phyloP scores from a whole-genome alignment of 2,113 vertebrate genomes.

The Balaeniceps rex region DNA sequence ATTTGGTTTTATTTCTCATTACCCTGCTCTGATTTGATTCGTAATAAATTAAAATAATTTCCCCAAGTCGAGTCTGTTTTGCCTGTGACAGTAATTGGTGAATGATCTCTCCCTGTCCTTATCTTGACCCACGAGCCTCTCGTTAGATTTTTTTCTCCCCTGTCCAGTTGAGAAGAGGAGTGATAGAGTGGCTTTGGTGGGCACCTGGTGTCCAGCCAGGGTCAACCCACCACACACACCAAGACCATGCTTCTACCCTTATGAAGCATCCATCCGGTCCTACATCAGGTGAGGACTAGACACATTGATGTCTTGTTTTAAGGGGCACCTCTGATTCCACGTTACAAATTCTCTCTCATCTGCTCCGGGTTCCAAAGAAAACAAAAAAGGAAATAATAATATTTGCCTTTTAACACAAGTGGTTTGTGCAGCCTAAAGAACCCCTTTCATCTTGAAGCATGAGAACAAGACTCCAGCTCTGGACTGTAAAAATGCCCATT shows the following conservation, averaged over 20 bases:
- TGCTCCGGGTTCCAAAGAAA: neutral
- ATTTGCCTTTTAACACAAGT: neutral
- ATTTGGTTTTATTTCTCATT: no score
- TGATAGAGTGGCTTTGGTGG: no score
- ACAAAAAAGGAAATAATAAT: neutral
- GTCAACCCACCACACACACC: neutral
- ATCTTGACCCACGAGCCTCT: no score
- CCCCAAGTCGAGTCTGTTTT: no score
- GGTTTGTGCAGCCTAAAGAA: neutral
- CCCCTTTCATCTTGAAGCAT: neutral
- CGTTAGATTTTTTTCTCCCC: no score
- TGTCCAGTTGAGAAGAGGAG: no score
- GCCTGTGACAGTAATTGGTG: no score
- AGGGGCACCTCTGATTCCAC: neutral
- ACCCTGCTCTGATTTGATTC: no score
- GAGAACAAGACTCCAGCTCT: neutral
- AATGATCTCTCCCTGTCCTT: no score
- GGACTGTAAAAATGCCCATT: neutral
- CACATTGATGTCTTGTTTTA: neutral
- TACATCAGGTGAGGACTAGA: neutral
- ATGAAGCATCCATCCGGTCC: neutral
- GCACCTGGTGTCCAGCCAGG: no score
- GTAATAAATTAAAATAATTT: no score
- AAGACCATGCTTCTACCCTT: neutral
- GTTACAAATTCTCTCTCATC: neutral